A percentile compares a stretch with the other conserved stretches of the same genome.
Conservation (phyloP, 2,113 vertebrate species). For the Jacana jacana region DNA sequence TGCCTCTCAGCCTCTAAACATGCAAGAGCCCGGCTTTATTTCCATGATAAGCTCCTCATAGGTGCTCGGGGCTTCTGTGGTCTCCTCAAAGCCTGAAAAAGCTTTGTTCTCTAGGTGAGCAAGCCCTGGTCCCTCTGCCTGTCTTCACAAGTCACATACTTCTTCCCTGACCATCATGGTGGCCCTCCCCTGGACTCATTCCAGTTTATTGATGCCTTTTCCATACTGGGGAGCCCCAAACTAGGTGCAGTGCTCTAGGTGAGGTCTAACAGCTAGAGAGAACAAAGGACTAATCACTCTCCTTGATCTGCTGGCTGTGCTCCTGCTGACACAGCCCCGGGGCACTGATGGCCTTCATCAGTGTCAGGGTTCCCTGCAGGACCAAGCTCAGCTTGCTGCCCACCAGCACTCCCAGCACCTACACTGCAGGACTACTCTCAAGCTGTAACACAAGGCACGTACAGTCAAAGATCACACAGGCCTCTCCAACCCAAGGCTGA, state of each 20-base stretch:
- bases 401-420: neutral
- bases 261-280: neutral
- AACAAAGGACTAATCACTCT: neutral
- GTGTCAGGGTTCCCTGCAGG: no score
- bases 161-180: rapidly evolving
- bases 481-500: neutral
- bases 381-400: rapidly evolving
- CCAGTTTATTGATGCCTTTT: neutral
- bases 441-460: neutral
- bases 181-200: neutral
- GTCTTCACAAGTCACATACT: neutral
- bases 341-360: rapidly evolving
- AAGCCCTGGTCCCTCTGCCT: neutral
- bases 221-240: rapidly evolving
- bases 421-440: neutral
- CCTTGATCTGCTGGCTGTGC: neutral
- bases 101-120: neutral
- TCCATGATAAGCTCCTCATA: neutral
- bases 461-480: neutral
- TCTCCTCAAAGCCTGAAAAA: neutral
- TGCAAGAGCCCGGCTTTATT: rapidly evolving
- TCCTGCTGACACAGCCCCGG: neutral
- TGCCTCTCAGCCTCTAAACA: neutral
- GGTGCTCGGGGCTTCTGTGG: neutral
- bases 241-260: rapidly evolving